Conservation (phyloP, 2,797 vertebrate genomes). For the Holocentrus rufus region DNA sequence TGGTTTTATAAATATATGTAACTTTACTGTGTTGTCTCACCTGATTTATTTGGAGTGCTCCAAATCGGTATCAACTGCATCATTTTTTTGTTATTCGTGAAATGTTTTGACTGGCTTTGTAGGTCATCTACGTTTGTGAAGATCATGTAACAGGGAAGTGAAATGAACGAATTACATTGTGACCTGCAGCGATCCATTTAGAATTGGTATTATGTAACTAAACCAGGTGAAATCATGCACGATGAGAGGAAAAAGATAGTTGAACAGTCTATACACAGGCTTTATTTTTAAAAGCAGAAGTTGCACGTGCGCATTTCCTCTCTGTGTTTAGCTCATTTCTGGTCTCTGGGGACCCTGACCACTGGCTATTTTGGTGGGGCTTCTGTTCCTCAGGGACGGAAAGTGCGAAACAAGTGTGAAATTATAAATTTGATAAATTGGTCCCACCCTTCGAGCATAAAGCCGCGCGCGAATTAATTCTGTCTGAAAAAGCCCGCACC, state of each 20-base stretch:
- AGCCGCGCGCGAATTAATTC: background rate
- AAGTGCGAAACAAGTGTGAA: background rate
- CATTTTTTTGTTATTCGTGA: background rate
- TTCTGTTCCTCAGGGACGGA: background rate
- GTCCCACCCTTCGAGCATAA: no score
- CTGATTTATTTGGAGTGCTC: background rate
- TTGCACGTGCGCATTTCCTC: background rate
- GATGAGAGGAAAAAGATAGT: background rate
- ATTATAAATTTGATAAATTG: background rate
- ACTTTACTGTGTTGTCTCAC: background rate
- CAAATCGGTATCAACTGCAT: background rate
- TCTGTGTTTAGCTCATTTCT: slow-evolving; percentile 16
- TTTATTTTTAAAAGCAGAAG: slow-evolving; percentile 54
- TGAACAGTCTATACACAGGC: background rate
- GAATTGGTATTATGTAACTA: background rate
- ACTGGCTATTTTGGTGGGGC: background rate
- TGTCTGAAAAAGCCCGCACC: background rate
- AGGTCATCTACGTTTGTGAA: background rate
- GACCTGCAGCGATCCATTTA: background rate
- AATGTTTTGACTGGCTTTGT: background rate
- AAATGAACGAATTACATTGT: slow-evolving; percentile 9
- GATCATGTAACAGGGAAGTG: slow-evolving; percentile 33
- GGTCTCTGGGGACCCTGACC: background rate
- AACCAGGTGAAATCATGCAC: background rate
- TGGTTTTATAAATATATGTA: slow-evolving; percentile 55